A percentile compares a stretch with the other conserved stretches of the same genome.
phyloP scores from a whole-genome alignment of 2,888 invertebrate species.

The Hesperia comma region DNA sequence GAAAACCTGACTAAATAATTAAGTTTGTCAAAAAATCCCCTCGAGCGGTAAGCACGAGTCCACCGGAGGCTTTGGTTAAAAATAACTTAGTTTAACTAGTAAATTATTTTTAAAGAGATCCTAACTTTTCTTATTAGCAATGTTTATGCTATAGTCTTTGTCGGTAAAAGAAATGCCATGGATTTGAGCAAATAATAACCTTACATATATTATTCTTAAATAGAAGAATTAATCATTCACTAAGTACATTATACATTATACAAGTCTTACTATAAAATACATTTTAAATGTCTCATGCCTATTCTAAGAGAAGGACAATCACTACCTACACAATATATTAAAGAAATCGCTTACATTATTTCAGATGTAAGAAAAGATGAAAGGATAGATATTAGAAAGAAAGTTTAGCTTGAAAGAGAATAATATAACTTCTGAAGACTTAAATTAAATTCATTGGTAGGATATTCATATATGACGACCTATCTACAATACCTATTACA shows the following conservation, averaged over 20 bases:
- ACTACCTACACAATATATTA: neutral
- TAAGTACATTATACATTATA: slow-evolving; percentile 9
- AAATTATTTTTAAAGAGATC: slow-evolving; percentile 60
- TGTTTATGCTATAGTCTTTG: slow-evolving; percentile 59
- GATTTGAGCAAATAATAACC: slow-evolving; percentile 78
- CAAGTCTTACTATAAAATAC: slow-evolving; percentile 16
- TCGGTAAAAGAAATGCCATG: slow-evolving; percentile 75
- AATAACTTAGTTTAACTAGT: slow-evolving; percentile 34
- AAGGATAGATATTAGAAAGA: slow-evolving; percentile 25
- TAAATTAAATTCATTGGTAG: slow-evolving; percentile 67
- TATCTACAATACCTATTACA: slow-evolving; percentile 35
- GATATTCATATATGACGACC: slow-evolving; percentile 53
- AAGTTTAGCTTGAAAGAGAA: slow-evolving; percentile 22
- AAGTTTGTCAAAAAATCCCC: slow-evolving; percentile 45
- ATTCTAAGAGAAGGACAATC: slow-evolving; percentile 8
- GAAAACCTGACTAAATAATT: slow-evolving; percentile 45
- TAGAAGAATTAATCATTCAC: neutral
- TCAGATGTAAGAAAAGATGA: slow-evolving; percentile 19
- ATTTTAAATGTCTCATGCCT: slow-evolving; percentile 11
- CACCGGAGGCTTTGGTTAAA: slow-evolving; percentile 62
- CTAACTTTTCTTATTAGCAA: slow-evolving; percentile 56
- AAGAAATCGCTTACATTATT: slow-evolving; percentile 1
- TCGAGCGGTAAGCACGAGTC: slow-evolving; percentile 61
- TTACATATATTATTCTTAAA: neutral
- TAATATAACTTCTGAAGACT: slow-evolving; percentile 40